Conservation (phyloP, 2,888 invertebrate genomes). For the Chloroclysta siterata region DNA sequence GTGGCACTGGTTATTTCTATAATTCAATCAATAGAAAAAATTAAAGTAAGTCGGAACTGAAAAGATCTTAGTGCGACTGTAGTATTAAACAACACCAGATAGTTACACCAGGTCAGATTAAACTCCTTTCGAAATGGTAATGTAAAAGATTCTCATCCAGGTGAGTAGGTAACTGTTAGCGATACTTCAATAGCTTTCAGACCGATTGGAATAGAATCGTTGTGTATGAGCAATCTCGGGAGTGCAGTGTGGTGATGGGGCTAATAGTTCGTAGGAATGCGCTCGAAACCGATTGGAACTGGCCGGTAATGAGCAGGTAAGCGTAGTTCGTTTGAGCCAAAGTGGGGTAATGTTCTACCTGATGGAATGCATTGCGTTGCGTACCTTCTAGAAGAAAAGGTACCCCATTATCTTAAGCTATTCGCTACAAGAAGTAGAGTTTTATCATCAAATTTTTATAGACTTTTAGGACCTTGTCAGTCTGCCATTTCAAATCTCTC, state of each 20-base stretch:
- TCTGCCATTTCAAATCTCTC: not conserved
- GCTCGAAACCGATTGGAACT: constrained; percentile 9
- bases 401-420: not conserved
- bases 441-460: not conserved
- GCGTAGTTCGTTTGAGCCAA: not conserved
- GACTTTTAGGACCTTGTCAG: not conserved
- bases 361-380: constrained; percentile 4
- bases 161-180: not conserved
- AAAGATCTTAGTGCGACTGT: not conserved
- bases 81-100: not conserved
- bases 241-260: constrained; percentile 4
- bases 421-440: not conserved
- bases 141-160: not conserved
- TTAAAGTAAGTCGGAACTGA: too few relatives aligned
- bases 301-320: constrained; percentile 11
- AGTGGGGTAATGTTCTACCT: constrained; percentile 11
- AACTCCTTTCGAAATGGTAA: not conserved
- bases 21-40: too few relatives aligned
- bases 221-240: constrained; percentile 12
- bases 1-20: too few relatives aligned
- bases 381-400: too few relatives aligned
- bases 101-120: not conserved
- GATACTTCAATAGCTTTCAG: constrained; percentile 9
- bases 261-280: constrained; percentile 5
- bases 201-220: constrained; percentile 2